Conservation (phyloP, 2,888 invertebrate genomes). For the Altica lythri region DNA sequence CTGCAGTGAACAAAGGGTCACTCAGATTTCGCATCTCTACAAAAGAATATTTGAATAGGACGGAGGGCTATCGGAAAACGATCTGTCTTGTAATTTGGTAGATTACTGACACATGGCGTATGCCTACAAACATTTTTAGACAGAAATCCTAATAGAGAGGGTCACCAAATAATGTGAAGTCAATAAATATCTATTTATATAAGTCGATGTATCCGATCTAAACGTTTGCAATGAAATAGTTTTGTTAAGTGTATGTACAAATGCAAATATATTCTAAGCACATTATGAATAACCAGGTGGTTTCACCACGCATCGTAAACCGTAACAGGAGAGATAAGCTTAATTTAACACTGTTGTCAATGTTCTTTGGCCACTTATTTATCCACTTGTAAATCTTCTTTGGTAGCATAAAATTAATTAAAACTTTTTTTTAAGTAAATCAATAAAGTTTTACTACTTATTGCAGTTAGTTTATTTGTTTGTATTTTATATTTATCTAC, state of each 20-base stretch:
- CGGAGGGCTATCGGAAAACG: constrained; percentile 43
- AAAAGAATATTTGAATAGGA: constrained; percentile 39
- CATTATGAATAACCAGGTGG: constrained; percentile 4
- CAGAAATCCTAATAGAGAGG: not conserved
- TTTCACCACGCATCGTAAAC: constrained; percentile 6
- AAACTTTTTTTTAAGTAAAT: too few species aligned
- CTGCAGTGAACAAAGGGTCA: constrained; percentile 26
- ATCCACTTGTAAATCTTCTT: too few species aligned
- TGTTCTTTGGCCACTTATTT: too few species aligned
- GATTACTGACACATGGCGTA: constrained; percentile 46
- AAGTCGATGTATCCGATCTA: not conserved
- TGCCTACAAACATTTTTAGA: constrained; percentile 22
- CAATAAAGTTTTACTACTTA: too few species aligned
- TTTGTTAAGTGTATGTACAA: not conserved
- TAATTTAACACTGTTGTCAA: constrained; percentile 5
- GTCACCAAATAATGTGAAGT: not conserved
- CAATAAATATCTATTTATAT: not conserved
- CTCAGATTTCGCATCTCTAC: constrained; percentile 34
- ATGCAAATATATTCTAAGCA: constrained; percentile 6
- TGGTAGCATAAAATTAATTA: too few species aligned
- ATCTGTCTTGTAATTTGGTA: constrained; percentile 48
- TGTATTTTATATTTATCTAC: too few species aligned
- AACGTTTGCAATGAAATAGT: not conserved
- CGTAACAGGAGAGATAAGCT: constrained; percentile 6
- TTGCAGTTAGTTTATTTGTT: too few species aligned